These are phyloP conservation scores for Chrosomus eos DNA, from an alignment of 2,797 vertebrate genomes.

Conservation along the genomic window DNA sequence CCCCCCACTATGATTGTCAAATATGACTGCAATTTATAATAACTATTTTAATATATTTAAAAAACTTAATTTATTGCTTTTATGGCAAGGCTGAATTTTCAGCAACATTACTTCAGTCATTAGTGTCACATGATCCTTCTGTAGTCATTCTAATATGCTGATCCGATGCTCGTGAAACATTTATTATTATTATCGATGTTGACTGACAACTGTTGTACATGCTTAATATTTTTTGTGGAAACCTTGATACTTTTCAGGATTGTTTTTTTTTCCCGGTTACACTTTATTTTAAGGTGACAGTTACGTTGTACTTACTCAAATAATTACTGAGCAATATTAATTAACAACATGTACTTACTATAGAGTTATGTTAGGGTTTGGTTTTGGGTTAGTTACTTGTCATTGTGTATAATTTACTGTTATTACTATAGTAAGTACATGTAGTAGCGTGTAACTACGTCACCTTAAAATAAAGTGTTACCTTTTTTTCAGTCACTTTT, in stretches of 20 bases:
- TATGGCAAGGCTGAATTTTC: neutral
- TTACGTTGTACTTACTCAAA: no score
- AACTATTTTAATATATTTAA: neutral
- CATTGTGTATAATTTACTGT: no score
- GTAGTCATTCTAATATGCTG: neutral
- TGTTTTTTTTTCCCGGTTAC: no score
- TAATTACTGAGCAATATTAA: no score
- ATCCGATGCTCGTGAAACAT: neutral
- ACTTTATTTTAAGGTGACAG: no score
- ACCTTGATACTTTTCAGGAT: neutral
- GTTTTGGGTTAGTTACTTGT: no score
- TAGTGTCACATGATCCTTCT: neutral
- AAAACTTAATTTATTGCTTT: neutral
- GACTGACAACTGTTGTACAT: neutral
- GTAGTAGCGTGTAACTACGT: no score
- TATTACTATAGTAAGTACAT: no score
- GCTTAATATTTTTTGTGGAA: neutral
- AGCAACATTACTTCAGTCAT: neutral
- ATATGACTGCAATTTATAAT: neutral
- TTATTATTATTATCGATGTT: neutral
- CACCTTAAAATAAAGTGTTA: no score
- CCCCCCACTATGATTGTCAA: neutral
- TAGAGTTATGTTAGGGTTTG: no score
- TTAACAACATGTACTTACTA: no score
- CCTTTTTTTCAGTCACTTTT: neutral